Evolutionary conservation across 53 echinoderm and acorn worm genomes (phyloP), one percentile per base, ranked within the genome.

Genomic region (Actinopyga echinites): DNA sequence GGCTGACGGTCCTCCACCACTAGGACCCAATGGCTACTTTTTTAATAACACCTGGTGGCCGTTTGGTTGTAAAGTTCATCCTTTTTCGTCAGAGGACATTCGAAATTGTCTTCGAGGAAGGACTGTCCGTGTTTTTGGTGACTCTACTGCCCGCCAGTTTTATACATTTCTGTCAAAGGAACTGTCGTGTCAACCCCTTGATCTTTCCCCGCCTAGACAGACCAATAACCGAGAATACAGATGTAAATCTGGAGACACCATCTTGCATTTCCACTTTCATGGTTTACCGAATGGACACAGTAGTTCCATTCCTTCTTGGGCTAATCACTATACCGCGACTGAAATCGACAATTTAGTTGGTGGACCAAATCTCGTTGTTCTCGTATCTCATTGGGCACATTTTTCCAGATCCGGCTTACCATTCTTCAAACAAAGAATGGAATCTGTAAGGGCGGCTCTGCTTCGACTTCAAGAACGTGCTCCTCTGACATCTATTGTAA

Each of bases 371-470:
- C 30, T 32, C 21, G 33, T 66, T 66, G n/a, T 66, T 10, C n/a
- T 66, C n/a, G 32, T 66, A 17, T 69, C 38, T 6, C 44, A 69
- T 69, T 69, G 69, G 69, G 69, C 69, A 19, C 69, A 69, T 69
- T 69, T 69, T 69, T 40, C 69, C 25, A 69, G 21, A 10, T 34
- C 69, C 6, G 69, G 69, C 7, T 9, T 42, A 12, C 11, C 21
- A 23, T 40, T 42, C 34, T 69, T 32, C 21, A 40, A 69, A 34
- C 38, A 40, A 8, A 40, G 69, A 7, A 40, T 69, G 38, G 8
- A 44, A 40, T 23, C 40, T 35, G 26, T 69, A 5, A 69, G 20
- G 11, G 69, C 23, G 1, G 38, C 69, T 2, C 4, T 69, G 13
- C n/a, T 42, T 5, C 69, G 69, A 1, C 25, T 69, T 40, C 8